Evolutionary conservation across 2,888 invertebrate genomes (phyloP), one percentile per base, ranked within the genome.

Genomic region (Busseola fusca): DNA sequence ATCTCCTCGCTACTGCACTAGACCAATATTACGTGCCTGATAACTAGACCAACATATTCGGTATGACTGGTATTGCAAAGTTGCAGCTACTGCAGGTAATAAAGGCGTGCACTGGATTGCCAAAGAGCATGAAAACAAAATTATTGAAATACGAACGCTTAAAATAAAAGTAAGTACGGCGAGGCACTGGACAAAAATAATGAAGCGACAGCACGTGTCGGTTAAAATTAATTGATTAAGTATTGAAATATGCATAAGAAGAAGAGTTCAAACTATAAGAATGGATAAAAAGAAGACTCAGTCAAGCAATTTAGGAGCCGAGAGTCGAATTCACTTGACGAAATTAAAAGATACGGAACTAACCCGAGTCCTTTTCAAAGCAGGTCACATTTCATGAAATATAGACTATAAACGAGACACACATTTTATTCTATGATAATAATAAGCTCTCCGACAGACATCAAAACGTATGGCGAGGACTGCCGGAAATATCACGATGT

Each of bases 401-500:
- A 76, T 72, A 14, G 45, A 60, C 59, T 57, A 72, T 64, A 68
- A 67, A 69, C 50, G 71, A 65, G 66, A 71, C 57, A 59, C 45
- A 62, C 42, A 64, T 76, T 71, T 67, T 48, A 57, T 66, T 69
- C 57, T 27, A 48, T 64, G 21, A 60, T 72, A 65, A 63, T 64
- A 77, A 68, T 78, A 78, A 48, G 34, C 57, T 71, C 66, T 75
- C 66, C 58, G 45, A 65, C 64, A 68, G 54, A 75, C 64, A 79
- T 78, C 74, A 74, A 78, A 78, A 76, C 78, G 62, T 67, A 64
- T 63, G 65, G 72, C 42, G 62, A 78, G n/a, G 63, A 67, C 65
- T 65, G 64, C 76, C 78, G 78, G 79, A 79, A 79, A 79, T 79
- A 79, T 79, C 78, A 79, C 62, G 50, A 78, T 74, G 76, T 65